Evolutionary conservation across 2,113 vertebrate genomes (phyloP), one percentile per base, ranked within the genome.

Genomic region (Ptychochromis oligacanthus): DNA sequence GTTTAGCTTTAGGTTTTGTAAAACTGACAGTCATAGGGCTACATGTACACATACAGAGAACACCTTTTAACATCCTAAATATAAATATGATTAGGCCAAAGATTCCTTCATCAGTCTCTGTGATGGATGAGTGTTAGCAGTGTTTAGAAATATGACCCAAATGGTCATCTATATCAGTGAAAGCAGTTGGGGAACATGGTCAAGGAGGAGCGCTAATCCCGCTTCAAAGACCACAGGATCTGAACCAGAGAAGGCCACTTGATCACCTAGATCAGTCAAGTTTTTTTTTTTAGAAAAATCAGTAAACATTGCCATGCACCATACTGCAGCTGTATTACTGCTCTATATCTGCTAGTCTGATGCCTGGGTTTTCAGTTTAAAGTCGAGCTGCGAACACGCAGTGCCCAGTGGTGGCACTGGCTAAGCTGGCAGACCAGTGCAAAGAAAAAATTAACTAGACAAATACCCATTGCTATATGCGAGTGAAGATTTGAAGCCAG

Each of bases 221-320:
- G 20, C 77, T 77, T 76, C 72, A 62, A 81, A 85, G 72, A 91
- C 83, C 87, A 91, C 77, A 88, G 86, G 80, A 92, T 89, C 78
- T 67, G 87, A 92, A 94, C 91, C 83, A 85, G 64, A 90, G 83
- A 93, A 94, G 91, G 90, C 84, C 89, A 92, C 90, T 70, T 90
- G 70, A 84, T 91, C 79, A 64, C 60, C 76, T 54, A 40, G 80
- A 90, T 91, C 79, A 79, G 86, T 79, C 74, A 12, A 15, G 74
- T 77, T 82, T 81, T 83, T 26, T 34, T 61, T 20, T 13, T 59
- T 36, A 59, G 79, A 65, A 81, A 82, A 89, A 65, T 80, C 46
- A 22, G 90, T 93, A 86, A 94, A 93, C 89, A 88, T 86, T 79
- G 58, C 79, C 91, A 93, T 92, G 92, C 92, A 88, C 74, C 72